phyloP scores from a whole-genome alignment of 2,888 invertebrate species.

The Eupithecia subumbrata region DNA sequence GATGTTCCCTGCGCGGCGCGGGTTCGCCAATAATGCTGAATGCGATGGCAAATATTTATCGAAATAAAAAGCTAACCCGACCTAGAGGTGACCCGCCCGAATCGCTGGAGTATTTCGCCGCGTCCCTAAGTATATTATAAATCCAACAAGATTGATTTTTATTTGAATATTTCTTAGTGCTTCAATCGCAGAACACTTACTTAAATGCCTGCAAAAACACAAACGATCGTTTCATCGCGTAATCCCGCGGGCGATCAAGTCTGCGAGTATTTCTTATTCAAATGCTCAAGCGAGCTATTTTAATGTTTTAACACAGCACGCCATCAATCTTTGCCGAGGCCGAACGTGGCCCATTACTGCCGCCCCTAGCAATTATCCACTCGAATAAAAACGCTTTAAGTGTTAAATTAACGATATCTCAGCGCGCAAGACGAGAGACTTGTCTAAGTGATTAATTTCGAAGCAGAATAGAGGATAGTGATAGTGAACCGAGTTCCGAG shows the following conservation, averaged over 20 bases:
- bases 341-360: slow-evolving; percentile 76
- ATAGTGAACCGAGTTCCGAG: slow-evolving; percentile 60
- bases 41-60: slow-evolving; percentile 33
- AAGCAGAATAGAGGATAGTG: slow-evolving; percentile 51
- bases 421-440: slow-evolving; percentile 64
- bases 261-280: slow-evolving; percentile 75
- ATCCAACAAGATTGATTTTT: slow-evolving; percentile 40
- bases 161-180: slow-evolving; percentile 38
- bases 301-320: slow-evolving; percentile 75
- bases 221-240: slow-evolving; percentile 68
- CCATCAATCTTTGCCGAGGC: slow-evolving; percentile 78
- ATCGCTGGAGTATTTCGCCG: slow-evolving; percentile 31
- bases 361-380: slow-evolving; percentile 80
- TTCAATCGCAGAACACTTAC: slow-evolving; percentile 31
- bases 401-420: slow-evolving; percentile 83
- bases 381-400: slow-evolving; percentile 82
- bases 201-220: slow-evolving; percentile 55
- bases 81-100: slow-evolving; percentile 31
- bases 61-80: slow-evolving; percentile 32
- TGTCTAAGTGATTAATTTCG: slow-evolving; percentile 78
- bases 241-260: slow-evolving; percentile 69
- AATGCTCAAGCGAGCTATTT: slow-evolving; percentile 76
- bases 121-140: slow-evolving; percentile 39
- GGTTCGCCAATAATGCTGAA: slow-evolving; percentile 36
- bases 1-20: slow-evolving; percentile 22